A percentile compares a stretch with the other conserved stretches of the same genome.
Conservation (phyloP, 2,797 vertebrate species). For the Gallirallus australis region DNA sequence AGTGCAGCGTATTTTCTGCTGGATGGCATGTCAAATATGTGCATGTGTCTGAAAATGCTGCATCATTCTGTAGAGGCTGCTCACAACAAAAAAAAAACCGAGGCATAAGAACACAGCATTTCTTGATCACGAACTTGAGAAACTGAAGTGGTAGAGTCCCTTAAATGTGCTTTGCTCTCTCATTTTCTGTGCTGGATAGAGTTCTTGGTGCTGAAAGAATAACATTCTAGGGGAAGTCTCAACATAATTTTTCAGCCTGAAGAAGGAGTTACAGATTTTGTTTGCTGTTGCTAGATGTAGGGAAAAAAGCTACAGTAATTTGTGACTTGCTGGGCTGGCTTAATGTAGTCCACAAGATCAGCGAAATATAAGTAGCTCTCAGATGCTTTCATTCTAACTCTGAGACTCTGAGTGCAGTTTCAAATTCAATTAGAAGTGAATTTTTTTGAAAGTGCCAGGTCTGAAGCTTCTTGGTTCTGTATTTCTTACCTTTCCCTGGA, state of each 20-base stretch:
- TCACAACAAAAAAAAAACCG: not conserved
- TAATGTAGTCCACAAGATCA: not conserved
- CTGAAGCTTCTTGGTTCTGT: not conserved
- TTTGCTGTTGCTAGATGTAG: not conserved
- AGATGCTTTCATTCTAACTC: not conserved
- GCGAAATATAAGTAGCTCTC: not conserved
- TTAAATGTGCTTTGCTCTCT: not conserved
- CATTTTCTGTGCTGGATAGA: not conserved
- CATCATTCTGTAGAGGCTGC: not conserved
- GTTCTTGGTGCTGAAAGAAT: not conserved
- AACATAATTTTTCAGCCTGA: not conserved
- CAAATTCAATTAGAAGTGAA: not conserved
- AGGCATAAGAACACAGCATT: not conserved
- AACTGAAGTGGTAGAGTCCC: not conserved
- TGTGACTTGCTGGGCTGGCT: not conserved
- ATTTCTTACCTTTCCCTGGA: not conserved
- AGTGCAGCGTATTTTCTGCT: not conserved
- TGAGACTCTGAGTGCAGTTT: not conserved
- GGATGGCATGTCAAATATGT: not conserved
- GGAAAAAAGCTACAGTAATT: not conserved
- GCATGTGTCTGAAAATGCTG: not conserved
- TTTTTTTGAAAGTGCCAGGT: not conserved
- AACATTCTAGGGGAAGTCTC: not conserved
- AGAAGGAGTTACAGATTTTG: not conserved
- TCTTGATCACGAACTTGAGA: not conserved